phyloP scores from a whole-genome alignment of 2,888 invertebrate genomes.

The Lobophora halterata region DNA sequence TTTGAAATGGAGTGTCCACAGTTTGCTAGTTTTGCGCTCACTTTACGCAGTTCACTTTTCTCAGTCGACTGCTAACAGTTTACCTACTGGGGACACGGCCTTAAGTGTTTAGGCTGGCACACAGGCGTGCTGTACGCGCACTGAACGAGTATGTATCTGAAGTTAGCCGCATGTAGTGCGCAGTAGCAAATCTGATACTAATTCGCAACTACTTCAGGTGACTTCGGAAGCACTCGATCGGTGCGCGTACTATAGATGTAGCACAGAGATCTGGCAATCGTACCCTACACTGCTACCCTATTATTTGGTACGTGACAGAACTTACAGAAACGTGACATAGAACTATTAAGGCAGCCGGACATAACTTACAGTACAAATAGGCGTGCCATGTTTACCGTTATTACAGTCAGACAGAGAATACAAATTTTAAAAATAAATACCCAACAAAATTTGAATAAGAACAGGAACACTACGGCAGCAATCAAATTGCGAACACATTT shows the following conservation, averaged over 20 bases:
- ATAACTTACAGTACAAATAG: conserved; percentile 56
- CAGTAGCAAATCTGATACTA: too few relatives aligned
- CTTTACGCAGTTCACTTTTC: too few relatives aligned
- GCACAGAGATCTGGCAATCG: conserved; percentile 10
- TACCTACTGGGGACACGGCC: too few relatives aligned
- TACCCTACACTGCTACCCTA: conserved; percentile 49
- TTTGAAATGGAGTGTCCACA: too few relatives aligned
- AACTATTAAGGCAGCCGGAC: conserved; percentile 71
- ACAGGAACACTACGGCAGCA: conserved; percentile 79
- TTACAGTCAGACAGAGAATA: conserved; percentile 59
- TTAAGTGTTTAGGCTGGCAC: too few relatives aligned
- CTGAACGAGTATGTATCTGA: too few relatives aligned
- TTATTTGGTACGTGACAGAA: conserved; percentile 74
- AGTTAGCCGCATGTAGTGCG: too few relatives aligned
- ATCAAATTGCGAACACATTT: conserved; percentile 81
- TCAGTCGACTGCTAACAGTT: too few relatives aligned
- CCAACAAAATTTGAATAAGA: conserved; percentile 70
- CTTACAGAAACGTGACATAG: conserved; percentile 58
- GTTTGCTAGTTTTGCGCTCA: too few relatives aligned
- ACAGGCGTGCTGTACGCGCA: too few relatives aligned
- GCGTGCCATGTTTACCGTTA: conserved; percentile 59
- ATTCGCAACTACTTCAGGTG: not conserved
- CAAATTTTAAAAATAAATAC: conserved; percentile 72
- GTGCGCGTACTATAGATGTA: not conserved
- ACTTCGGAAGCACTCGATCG: not conserved